Evolutionary conservation across 1,140 invertebrate species (phyloP).

Genomic region (Microplitis mediator): DNA sequence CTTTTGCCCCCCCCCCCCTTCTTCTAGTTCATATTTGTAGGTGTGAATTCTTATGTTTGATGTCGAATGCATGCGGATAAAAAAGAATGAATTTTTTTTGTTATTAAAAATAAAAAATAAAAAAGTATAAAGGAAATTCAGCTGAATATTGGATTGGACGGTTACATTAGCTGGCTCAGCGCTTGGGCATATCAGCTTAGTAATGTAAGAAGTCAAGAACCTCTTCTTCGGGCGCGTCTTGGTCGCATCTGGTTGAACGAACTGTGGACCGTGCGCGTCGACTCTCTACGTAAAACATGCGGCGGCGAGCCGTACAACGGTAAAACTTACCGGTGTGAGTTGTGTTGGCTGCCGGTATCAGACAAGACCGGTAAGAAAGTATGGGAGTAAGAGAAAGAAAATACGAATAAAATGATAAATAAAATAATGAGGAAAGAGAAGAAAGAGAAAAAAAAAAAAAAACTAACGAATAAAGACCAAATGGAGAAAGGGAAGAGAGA

Average conservation of each 20-base stretch:
- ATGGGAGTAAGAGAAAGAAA: not conserved
- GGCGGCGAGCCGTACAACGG: conserved; percentile 33
- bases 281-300: conserved; percentile 29
- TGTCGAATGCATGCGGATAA: too few relatives aligned
- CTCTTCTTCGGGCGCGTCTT: conserved; percentile 35
- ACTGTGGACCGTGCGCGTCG: conserved; percentile 31
- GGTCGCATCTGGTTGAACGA: conserved; percentile 35
- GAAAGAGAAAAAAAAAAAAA: conserved; percentile 16
- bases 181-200: not conserved
- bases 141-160: conserved; percentile 23
- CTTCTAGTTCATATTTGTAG: too few relatives aligned
- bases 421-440: not conserved
- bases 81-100: not conserved
- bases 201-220: conserved; percentile 32
- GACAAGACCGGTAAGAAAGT: not conserved
- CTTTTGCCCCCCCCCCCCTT: too few relatives aligned
- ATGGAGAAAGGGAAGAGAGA: conserved; percentile 8
- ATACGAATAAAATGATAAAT: not conserved
- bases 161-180: conserved; percentile 10
- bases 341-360: conserved; percentile 3
- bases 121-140: not conserved
- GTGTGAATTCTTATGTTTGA: too few relatives aligned
- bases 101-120: not conserved
- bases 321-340: conserved; percentile 31
- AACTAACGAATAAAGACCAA: not conserved